Base-by-base conservation (phyloP, 1,140 invertebrate species). In the Eulimnadia texana region DNA sequence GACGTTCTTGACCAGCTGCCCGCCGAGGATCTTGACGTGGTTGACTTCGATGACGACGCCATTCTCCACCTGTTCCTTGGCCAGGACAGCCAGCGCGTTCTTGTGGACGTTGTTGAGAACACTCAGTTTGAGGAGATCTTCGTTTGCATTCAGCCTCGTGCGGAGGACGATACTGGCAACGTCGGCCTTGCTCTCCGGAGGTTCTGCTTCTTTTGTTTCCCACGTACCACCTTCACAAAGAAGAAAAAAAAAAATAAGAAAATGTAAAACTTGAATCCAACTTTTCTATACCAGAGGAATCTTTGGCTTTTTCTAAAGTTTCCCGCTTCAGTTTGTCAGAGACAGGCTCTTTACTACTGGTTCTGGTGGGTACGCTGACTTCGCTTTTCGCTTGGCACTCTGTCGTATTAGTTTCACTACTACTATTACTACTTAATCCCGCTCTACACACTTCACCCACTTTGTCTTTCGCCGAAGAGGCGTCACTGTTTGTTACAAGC, bases 51-150 rank as follows among this genome's bases (percentile, higher is more conserved):
- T 2, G 24, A 33, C 27, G 55, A 23, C 29, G 28, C 2, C 28
- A n/a, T 22, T 33, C 10, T 52, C 24, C 19, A 27, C 50, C 19
- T 49, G 25, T 29, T 61, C 50, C 24, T 28, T 16, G 28, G 42
- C 60, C 24, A 28, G n/a, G 24, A 25, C 23, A 50, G 29, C 20
- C 11, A 33, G 2, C 1, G 55, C 55, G 22, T 61, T 52, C 24
- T 51, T 55, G 51, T 61, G 60, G 20, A 61, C 62, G 20, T 58
- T 63, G 62, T 63, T 63, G 2, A 63, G 28, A 16, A 63, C 58
- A 28, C 62, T 63, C 11, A 63, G 42, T 52, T 63, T 63, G 47
- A 52, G 56, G 56, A 63, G 27, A 20, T 59, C 58, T 52, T 68
- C 58, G 66, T 33, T 54, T 25, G 25, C 13, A 51, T 51, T 52